A percentile compares a stretch with the other conserved stretches of the same genome.
Conservation (phyloP, 2,888 invertebrate species). For the Phyllotreta striolata region DNA sequence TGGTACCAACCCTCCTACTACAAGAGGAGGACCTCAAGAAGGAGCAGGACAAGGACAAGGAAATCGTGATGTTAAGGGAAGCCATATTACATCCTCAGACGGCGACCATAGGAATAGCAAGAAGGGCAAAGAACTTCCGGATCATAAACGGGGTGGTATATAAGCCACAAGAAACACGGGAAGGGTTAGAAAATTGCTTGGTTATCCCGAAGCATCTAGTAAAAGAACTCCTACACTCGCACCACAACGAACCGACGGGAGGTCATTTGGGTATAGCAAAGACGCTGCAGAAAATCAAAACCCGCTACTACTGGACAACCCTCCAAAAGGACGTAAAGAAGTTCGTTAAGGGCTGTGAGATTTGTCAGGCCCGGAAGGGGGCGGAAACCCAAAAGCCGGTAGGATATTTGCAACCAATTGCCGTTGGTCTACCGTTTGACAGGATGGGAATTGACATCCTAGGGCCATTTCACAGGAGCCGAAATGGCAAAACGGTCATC, state of each 20-base stretch:
- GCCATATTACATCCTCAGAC: not conserved
- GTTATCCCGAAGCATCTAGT: slow-evolving; percentile 39
- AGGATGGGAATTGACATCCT: slow-evolving; percentile 42
- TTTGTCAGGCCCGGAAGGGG: not conserved
- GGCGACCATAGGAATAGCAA: not conserved
- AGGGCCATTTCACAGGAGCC: slow-evolving; percentile 42
- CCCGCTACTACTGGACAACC: slow-evolving; percentile 40
- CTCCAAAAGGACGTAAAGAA: slow-evolving; percentile 35
- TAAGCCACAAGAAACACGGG: not conserved
- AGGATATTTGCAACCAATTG: slow-evolving; percentile 25
- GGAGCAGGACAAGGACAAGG: not conserved
- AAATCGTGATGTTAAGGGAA: not conserved
- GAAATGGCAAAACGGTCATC: slow-evolving; percentile 42
- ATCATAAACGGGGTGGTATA: not conserved
- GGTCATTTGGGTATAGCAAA: slow-evolving; percentile 42
- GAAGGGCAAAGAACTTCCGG: slow-evolving; percentile 1
- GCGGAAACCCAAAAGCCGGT: no score
- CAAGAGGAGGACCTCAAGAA: not conserved
- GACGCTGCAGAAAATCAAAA: slow-evolving; percentile 39
- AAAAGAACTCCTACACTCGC: slow-evolving; percentile 38
- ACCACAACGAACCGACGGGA: slow-evolving; percentile 27
- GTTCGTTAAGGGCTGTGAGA: slow-evolving; percentile 37
- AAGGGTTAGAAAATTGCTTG: slow-evolving; percentile 35
- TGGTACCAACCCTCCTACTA: not conserved
- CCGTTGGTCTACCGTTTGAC: slow-evolving; percentile 34